These are phyloP conservation scores for Eudasyphora cyanicolor DNA, from an alignment of 2,888 invertebrate species.

Conservation along the genomic window DNA sequence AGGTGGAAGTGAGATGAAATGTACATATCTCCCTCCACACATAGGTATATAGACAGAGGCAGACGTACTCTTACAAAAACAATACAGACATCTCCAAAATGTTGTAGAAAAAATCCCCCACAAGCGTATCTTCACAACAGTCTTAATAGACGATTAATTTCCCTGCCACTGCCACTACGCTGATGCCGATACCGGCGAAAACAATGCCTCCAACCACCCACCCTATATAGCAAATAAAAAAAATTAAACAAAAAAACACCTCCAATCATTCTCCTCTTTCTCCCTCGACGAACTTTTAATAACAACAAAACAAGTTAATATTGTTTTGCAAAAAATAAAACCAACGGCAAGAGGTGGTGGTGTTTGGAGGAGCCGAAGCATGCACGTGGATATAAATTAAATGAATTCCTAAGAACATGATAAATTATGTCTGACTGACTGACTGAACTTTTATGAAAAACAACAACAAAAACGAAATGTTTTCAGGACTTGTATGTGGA, in stretches of 20 bases:
- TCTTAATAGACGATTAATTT: slow-evolving; percentile 35
- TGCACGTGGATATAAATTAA: slow-evolving; percentile 40
- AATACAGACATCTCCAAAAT: background rate
- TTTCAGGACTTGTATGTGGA: too few species aligned
- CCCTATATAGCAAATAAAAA: background rate
- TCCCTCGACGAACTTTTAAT: background rate
- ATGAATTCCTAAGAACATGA: slow-evolving; percentile 24
- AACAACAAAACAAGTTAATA: slow-evolving; percentile 30
- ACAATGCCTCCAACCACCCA: background rate
- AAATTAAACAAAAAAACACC: background rate
- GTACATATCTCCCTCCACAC: background rate
- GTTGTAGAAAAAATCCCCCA: background rate
- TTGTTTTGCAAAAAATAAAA: slow-evolving; percentile 3
- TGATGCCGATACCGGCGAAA: background rate
- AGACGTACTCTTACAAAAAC: background rate
- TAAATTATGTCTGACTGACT: slow-evolving; percentile 23
- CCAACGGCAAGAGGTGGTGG: background rate
- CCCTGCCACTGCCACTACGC: background rate
- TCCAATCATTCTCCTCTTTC: background rate
- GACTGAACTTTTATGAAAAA: too few species aligned
- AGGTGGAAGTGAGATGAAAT: background rate
- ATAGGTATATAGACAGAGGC: background rate
- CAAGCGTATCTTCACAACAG: slow-evolving; percentile 30
- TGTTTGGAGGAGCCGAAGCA: background rate
- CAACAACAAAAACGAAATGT: too few species aligned